These are phyloP conservation scores for Cygnus atratus DNA, from an alignment of 2,113 vertebrate genomes.

Conservation along the genomic window DNA sequence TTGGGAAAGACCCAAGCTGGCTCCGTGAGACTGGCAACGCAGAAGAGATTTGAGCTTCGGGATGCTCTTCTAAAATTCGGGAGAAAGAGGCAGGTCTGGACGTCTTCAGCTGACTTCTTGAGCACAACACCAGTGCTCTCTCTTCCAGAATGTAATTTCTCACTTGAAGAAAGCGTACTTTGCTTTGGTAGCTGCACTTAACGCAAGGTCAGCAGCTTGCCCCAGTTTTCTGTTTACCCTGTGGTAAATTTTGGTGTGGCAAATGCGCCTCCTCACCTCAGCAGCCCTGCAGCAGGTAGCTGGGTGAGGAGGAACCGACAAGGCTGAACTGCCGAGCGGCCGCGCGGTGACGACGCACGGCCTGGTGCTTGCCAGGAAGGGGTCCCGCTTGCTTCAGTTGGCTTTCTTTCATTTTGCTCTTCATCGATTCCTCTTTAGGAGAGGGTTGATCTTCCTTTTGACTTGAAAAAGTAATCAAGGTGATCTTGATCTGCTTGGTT, in stretches of 20 bases:
- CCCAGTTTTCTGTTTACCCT: background rate
- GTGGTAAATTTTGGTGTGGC: background rate
- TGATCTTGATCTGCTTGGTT: background rate
- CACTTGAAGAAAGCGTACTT: background rate
- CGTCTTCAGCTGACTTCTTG: background rate
- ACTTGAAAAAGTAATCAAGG: background rate
- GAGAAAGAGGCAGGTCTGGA: background rate
- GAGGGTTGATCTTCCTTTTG: background rate
- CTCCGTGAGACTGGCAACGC: background rate
- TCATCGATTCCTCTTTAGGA: background rate
- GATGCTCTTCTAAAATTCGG: background rate
- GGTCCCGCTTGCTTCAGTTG: background rate
- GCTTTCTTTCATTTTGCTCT: background rate
- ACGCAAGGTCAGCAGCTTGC: background rate
- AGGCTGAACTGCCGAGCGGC: background rate
- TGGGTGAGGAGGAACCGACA: background rate
- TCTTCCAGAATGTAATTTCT: background rate
- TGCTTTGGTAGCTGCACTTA: background rate
- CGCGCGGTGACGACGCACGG: fast-evolving
- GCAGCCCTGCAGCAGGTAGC: background rate
- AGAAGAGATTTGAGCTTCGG: background rate
- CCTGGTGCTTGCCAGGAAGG: background rate
- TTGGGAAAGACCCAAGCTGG: background rate
- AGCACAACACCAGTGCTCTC: background rate
- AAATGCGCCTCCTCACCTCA: background rate